A percentile compares a stretch with the other conserved stretches of the same genome.
Evolutionary conservation across 2,113 vertebrate species (phyloP).

Genomic region (Stegastes partitus): DNA sequence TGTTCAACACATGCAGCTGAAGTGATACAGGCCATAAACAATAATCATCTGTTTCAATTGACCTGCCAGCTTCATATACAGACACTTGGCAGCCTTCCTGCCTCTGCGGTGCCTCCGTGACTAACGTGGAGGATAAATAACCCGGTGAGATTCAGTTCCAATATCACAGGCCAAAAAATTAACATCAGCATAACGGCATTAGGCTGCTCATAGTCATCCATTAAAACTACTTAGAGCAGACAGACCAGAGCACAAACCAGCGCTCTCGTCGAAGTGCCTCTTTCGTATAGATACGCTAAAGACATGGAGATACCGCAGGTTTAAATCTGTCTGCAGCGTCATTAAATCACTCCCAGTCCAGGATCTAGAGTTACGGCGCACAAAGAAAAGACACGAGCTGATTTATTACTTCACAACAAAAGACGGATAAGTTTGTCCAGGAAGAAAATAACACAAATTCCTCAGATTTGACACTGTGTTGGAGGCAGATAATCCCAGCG

Average conservation of each 20-base stretch:
- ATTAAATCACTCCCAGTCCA: background rate
- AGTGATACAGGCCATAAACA: constrained; percentile 36
- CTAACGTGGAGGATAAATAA: constrained; percentile 60
- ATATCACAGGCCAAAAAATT: constrained; percentile 70
- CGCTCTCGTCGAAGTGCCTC: constrained; percentile 35
- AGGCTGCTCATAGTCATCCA: constrained; percentile 61
- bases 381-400: too few species aligned
- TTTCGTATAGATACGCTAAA: constrained; percentile 12
- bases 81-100: constrained; percentile 26
- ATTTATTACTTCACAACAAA: too few species aligned
- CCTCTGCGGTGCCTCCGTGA: constrained; percentile 48
- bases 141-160: constrained; percentile 49
- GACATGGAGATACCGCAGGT: constrained; percentile 28
- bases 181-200: constrained; percentile 71
- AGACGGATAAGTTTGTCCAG: too few species aligned
- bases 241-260: constrained; percentile 19
- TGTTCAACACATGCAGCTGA: constrained; percentile 1
- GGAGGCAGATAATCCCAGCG: background rate
- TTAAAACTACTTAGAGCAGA: constrained; percentile 63
- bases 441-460: background rate
- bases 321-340: background rate
- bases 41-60: constrained; percentile 34
- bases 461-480: background rate
- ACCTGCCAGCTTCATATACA: constrained; percentile 35
- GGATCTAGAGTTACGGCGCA: background rate